Conservation (phyloP, 2,888 invertebrate species). For the Acanthacorydalis orientalis region DNA sequence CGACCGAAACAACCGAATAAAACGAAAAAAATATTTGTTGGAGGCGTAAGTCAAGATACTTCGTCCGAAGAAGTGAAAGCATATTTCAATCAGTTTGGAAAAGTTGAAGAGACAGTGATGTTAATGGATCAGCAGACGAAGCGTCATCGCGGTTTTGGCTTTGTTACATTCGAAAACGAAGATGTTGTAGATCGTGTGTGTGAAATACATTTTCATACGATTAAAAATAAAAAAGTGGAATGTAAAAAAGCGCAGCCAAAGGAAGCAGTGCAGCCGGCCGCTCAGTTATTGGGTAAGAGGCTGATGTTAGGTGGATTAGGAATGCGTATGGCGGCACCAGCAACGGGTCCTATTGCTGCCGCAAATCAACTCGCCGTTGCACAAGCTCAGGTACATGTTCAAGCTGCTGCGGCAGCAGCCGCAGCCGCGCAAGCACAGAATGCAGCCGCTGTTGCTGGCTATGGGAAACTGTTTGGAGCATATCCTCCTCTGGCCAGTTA, state of each 20-base stretch:
- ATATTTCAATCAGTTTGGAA: slow-evolving; percentile 79
- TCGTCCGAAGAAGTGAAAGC: slow-evolving; percentile 81
- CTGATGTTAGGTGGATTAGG: slow-evolving; percentile 56
- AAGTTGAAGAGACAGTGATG: slow-evolving; percentile 84
- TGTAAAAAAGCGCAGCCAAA: slow-evolving; percentile 88
- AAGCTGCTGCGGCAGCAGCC: slow-evolving; percentile 28
- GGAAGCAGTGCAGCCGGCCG: slow-evolving; percentile 63
- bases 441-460: slow-evolving; percentile 41
- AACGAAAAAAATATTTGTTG: slow-evolving; percentile 85
- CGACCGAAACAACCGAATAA: slow-evolving; percentile 71
- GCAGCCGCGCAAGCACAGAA: slow-evolving; percentile 42
- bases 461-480: slow-evolving; percentile 45
- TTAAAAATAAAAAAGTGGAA: slow-evolving; percentile 81
- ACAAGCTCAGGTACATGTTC: slow-evolving; percentile 26
- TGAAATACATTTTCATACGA: slow-evolving; percentile 83
- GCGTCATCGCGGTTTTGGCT: slow-evolving; percentile 78
- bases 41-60: slow-evolving; percentile 83
- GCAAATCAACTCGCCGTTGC: slow-evolving; percentile 42
- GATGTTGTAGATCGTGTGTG: slow-evolving; percentile 86
- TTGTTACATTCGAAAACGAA: slow-evolving; percentile 82
- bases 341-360: slow-evolving; percentile 30
- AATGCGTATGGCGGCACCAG: slow-evolving; percentile 42
- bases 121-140: slow-evolving; percentile 89
- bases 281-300: slow-evolving; percentile 48
- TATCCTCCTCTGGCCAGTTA: slow-evolving; percentile 39